Percentiles rank a stretch among this genome's conserved stretches.
Evolutionary conservation across 2,888 invertebrate genomes (phyloP).

Genomic region (Entomobrya multifasciata): DNA sequence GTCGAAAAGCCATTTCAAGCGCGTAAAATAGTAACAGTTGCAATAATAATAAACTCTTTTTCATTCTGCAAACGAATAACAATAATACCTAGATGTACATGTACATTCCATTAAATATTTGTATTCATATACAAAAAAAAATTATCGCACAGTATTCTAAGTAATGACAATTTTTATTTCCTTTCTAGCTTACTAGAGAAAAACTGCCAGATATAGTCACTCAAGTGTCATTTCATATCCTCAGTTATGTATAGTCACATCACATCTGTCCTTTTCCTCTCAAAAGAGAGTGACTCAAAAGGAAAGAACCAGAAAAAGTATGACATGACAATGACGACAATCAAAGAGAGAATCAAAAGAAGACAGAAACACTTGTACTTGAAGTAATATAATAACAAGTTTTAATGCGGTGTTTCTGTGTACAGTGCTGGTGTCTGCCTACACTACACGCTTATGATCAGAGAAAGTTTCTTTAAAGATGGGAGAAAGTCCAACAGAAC

Average conservation of each 20-base stretch:
- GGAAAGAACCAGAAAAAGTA: not conserved
- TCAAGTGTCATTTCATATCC: conserved; percentile 38
- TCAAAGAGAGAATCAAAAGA: not conserved
- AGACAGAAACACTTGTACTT: not conserved
- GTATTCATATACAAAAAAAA: no score
- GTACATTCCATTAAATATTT: not conserved
- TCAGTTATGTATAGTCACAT: not conserved
- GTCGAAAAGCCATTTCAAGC: conserved; percentile 15
- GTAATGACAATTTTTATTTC: conserved; percentile 32
- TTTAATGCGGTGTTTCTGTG: conserved; percentile 5
- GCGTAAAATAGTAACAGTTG: not conserved
- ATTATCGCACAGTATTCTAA: no score
- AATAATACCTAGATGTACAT: not conserved
- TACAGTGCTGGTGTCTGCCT: not conserved
- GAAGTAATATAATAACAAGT: not conserved
- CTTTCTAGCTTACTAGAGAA: conserved; percentile 18
- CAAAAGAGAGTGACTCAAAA: not conserved
- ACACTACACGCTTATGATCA: not conserved
- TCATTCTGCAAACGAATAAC: not conserved
- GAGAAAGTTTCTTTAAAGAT: not conserved
- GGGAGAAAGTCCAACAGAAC: conserved; percentile 3
- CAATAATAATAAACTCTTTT: not conserved
- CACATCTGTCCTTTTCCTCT: not conserved
- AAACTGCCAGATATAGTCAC: conserved; percentile 36
- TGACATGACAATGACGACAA: conserved; percentile 6